Evolutionary conservation across 2,113 vertebrate species (phyloP).

Genomic region (Leptodactylus fuscus): DNA sequence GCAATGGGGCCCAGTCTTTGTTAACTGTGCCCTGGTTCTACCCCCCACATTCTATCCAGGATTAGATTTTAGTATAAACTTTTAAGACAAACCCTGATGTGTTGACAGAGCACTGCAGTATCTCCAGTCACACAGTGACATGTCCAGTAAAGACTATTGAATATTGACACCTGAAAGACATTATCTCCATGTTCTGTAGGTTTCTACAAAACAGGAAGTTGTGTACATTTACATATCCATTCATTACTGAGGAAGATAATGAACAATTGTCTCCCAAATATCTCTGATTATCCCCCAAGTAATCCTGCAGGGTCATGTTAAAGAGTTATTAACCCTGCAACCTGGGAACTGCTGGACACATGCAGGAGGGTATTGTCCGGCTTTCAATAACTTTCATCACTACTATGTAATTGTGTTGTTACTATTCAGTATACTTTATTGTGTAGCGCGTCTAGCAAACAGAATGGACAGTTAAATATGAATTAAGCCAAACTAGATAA

Average conservation of each 20-base stretch:
- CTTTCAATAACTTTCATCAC: not conserved
- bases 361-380: not conserved
- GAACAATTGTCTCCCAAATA: slow-evolving; percentile 24
- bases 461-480: not conserved
- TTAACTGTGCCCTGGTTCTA: no score
- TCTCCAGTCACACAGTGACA: slow-evolving; percentile 14
- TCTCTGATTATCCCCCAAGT: not conserved
- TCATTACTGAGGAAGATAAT: slow-evolving; percentile 44
- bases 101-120: slow-evolving; percentile 44
- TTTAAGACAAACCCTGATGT: not conserved
- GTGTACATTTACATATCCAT: slow-evolving; percentile 47
- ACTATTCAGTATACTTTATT: not conserved
- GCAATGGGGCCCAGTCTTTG: no score
- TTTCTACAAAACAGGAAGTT: slow-evolving; percentile 50
- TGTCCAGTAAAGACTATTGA: slow-evolving; percentile 14
- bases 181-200: slow-evolving; percentile 38
- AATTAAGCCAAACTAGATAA: no score
- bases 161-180: slow-evolving; percentile 52
- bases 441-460: not conserved
- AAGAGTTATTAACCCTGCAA: not conserved
- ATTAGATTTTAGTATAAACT: no score
- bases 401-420: not conserved
- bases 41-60: no score
- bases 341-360: not conserved
- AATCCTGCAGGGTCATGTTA: not conserved